phyloP scores from a whole-genome alignment of 1,140 invertebrate species.

The Pseudomyrmex flavicornis region DNA sequence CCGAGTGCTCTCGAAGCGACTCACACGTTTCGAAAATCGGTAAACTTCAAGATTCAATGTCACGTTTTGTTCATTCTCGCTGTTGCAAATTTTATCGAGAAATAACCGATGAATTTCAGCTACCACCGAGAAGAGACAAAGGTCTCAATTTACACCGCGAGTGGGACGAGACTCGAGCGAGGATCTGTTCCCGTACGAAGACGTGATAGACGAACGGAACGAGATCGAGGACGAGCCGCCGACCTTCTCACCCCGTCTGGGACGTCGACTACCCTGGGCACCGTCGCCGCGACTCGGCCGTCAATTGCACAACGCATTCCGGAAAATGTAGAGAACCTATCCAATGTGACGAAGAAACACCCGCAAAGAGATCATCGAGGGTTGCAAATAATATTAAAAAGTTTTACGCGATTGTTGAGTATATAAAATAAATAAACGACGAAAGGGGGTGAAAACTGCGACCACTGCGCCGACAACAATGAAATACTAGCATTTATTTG shows the following conservation, averaged over 20 bases:
- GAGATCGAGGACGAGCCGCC: constrained; percentile 64
- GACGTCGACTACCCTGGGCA: constrained; percentile 69
- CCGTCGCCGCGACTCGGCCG: constrained; percentile 71
- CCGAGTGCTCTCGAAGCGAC: neutral
- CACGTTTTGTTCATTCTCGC: neutral
- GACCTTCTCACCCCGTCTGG: constrained; percentile 69
- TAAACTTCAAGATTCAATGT: neutral
- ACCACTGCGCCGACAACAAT: constrained; percentile 9
- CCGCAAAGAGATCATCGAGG: too few relatives aligned
- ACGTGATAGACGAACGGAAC: constrained; percentile 23
- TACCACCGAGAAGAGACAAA: constrained; percentile 69
- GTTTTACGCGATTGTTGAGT: too few relatives aligned
- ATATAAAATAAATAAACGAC: too few relatives aligned
- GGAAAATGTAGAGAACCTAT: constrained; percentile 51
- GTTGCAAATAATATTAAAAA: too few relatives aligned
- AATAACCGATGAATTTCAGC: constrained; percentile 19
- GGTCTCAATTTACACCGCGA: constrained; percentile 77
- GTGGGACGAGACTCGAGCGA: constrained; percentile 77
- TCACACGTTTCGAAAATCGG: neutral
- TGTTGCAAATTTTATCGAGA: neutral
- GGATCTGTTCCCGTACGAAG: constrained; percentile 39
- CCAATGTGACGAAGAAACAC: neutral
- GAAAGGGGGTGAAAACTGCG: too few relatives aligned
- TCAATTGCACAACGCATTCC: constrained; percentile 60
- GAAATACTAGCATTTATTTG: constrained; percentile 67